Base-by-base conservation (phyloP, 2,888 invertebrate genomes). In the Blera fallax region DNA sequence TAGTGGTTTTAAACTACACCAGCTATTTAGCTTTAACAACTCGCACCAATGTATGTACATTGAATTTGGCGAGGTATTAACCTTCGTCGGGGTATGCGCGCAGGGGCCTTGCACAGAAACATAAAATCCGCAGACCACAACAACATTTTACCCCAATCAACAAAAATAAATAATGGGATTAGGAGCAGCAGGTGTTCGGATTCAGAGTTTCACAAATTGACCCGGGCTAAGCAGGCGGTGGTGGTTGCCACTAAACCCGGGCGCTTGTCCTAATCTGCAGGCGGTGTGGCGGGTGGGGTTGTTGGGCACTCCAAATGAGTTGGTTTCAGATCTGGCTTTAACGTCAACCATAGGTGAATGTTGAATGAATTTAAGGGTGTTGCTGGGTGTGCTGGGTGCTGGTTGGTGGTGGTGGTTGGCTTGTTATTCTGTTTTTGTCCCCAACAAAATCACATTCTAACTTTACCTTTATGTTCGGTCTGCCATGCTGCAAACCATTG, bases 161-260 rank as follows among this genome's bases (percentile, higher is more conserved):
- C 74, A 37, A 84, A 84, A 84, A 84, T 84, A 84, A 84, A 84
- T 84, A 84, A 84, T 84, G 84, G 80, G 84, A 84, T 84, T 84
- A 80, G 80, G 64, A 84, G 84, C 84, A 84, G 84, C 84, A 84
- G 84, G 84, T 84, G 84, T 80, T 84, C 74, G 84, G 84, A 84
- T 80, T 80, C 58, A 50, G 70, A 80, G 80, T 76, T 84, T 80
- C 80, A 76, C 84, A 84, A 84, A 84, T 84, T 84, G 84, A 84
- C 84, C 80, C 70, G 43, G 54, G 80, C 84, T 76, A 84, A 84
- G 84, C 74, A 84, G 74, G 58, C 6, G 14, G 14, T 4, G 40
- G 64, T 58, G 64, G 80, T 56, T 80, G 74, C 64, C 69, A 70
- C 69, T 84, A 84, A 74, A 74, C 69, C 80, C 64, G 73, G 74